Evolutionary conservation across 2,113 vertebrate genomes (phyloP).

Genomic region (Nesospiza acunhae): DNA sequence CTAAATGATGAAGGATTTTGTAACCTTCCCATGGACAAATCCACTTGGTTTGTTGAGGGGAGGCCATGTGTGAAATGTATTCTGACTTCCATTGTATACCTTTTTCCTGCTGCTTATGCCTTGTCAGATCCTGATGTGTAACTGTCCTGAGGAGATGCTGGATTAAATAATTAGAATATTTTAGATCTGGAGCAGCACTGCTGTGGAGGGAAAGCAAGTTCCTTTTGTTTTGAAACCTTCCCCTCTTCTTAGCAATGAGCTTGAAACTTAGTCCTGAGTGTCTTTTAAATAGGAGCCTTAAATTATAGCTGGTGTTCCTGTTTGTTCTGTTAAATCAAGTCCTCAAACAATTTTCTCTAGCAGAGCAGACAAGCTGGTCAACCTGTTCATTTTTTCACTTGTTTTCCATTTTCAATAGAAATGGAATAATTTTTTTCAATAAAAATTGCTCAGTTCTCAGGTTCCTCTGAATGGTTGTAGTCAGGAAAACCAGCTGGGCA

Average conservation of each 20-base stretch:
- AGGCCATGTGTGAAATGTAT: constrained; percentile 64
- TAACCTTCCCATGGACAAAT: neutral
- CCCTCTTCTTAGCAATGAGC: neutral
- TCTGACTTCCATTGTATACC: constrained; percentile 49
- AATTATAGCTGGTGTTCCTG: neutral
- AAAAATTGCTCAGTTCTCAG: neutral
- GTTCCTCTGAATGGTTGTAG: neutral
- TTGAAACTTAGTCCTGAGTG: neutral
- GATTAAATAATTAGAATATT: neutral
- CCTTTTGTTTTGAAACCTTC: neutral
- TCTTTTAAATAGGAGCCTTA: neutral
- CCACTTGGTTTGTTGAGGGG: constrained; percentile 30
- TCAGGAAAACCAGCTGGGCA: neutral
- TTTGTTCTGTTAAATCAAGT: neutral
- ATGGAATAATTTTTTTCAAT: too few species aligned
- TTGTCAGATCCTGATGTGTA: neutral
- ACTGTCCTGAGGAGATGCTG: neutral
- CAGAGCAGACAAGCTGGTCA: neutral
- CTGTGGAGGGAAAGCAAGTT: neutral
- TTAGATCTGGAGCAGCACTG: neutral
- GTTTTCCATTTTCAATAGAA: neutral
- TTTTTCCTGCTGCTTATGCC: neutral
- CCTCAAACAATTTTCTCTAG: neutral
- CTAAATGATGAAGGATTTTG: neutral
- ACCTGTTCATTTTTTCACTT: neutral